Evolutionary conservation across 2,797 vertebrate species (phyloP).

Genomic region (Acridotheres tristis): DNA sequence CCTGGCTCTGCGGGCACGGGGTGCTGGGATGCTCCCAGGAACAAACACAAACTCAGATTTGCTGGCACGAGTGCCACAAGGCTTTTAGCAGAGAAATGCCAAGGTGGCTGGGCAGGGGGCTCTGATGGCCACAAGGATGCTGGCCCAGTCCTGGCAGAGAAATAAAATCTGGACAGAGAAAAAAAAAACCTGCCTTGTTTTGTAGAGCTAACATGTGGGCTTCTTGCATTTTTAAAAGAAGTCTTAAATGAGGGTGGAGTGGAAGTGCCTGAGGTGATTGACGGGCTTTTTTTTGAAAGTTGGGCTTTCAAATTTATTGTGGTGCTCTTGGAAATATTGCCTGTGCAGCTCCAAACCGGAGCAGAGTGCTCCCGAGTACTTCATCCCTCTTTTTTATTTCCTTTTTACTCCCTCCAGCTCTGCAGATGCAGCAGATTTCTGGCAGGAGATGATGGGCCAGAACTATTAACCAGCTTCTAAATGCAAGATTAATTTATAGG

Average conservation of each 20-base stretch:
- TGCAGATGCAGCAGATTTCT: conserved; percentile 48
- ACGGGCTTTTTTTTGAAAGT: background rate
- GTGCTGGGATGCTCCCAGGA: background rate
- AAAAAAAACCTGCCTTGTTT: background rate
- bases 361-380: background rate
- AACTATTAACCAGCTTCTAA: background rate
- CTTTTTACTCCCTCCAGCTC: background rate
- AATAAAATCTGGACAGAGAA: background rate
- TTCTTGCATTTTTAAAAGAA: background rate
- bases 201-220: background rate
- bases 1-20: background rate
- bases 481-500: background rate
- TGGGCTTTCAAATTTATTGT: background rate
- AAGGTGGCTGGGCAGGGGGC: background rate
- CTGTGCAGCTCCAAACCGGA: background rate
- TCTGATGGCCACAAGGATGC: background rate
- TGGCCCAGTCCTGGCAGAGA: background rate
- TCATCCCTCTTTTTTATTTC: background rate
- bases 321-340: background rate
- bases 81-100: background rate
- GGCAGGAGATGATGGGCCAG: conserved; percentile 23
- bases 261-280: background rate
- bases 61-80: background rate
- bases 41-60: background rate
- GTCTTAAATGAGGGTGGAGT: background rate